These are phyloP conservation scores for Ameiurus melas DNA, from an alignment of 2,113 vertebrate genomes.

Conservation along the genomic window DNA sequence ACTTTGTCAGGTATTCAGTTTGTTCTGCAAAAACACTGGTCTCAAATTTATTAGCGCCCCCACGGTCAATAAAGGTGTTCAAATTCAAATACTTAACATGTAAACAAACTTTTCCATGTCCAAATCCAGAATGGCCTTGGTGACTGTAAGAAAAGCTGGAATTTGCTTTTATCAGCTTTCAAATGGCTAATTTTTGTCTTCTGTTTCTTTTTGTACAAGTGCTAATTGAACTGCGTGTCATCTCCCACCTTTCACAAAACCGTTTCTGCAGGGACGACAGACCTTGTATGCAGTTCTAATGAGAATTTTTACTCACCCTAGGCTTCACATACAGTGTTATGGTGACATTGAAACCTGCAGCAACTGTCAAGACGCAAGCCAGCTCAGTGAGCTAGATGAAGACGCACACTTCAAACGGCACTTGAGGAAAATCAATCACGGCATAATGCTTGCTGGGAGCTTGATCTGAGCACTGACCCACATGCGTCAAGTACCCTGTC, in stretches of 20 bases:
- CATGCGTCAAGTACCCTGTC: slow-evolving; percentile 19
- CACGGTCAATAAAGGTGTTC: neutral
- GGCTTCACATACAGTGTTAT: slow-evolving; percentile 9
- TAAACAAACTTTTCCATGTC: neutral
- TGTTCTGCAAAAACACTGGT: neutral
- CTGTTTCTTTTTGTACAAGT: slow-evolving; percentile 28
- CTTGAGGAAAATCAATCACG: slow-evolving; percentile 36
- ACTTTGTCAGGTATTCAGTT: neutral
- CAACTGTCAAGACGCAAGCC: neutral
- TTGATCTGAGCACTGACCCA: slow-evolving; percentile 30
- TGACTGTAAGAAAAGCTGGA: slow-evolving; percentile 2
- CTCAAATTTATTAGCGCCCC: neutral
- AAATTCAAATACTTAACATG: neutral
- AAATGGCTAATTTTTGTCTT: slow-evolving; percentile 26
- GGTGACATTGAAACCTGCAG: slow-evolving; percentile 5
- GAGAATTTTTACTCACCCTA: slow-evolving; percentile 8
- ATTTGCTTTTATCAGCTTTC: neutral
- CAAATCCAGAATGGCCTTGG: neutral
- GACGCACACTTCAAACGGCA: slow-evolving; percentile 18
- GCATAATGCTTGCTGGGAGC: slow-evolving; percentile 12
- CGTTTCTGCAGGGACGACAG: slow-evolving; percentile 21
- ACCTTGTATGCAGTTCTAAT: slow-evolving; percentile 15
- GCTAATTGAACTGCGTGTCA: slow-evolving; percentile 27
- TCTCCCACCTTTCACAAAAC: slow-evolving; percentile 18
- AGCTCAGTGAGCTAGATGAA: slow-evolving; percentile 20